Evolutionary conservation across 1,140 invertebrate genomes (phyloP), one percentile per base, ranked within the genome.

Genomic region (Delia radicum): DNA sequence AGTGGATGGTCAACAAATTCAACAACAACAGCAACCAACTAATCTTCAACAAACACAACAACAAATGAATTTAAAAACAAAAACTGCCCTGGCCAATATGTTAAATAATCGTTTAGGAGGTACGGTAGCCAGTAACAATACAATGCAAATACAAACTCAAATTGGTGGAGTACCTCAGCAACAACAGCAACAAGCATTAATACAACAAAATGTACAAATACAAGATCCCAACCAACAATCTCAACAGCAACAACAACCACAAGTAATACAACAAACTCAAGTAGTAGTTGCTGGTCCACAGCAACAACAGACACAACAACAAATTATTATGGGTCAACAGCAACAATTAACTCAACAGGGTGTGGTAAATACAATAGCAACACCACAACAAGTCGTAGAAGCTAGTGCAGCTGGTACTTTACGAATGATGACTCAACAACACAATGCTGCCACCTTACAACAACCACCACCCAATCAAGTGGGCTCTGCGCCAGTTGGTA

Each of bases 41-140:
- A 82, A 85, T 13, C 85, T 87, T 28, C 82, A 81, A 73, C 85
- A 85, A 73, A 80, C 81, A 5, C 83, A 86, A 76, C 74, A 75
- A 74, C 86, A 85, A 71, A 86, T 96, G 33, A 96, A 95, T 82
- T 91, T 95, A 0, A 96, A 96, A 86, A 97, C 96, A 6, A 98
- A 98, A 89, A 98, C 96, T 1, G 96, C 96, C 0, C 87, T 99
- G 24, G 96, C 96, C 7, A 97, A 97, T 86, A 95, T 98, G 93
- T 88, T 98, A 65, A 98, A 93, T 79, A 97, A 93, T 82, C 90
- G 96, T 61, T 88, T 98, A 33, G 93, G 95, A 6, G 48, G 63
- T 67, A n/a, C 84, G 89, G 89, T 42, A 87, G 89, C 78, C 81
- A 84, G 18, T 81, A 77, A 29, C 27, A 72, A 42, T 10, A 18